These are phyloP conservation scores for Sinocyclocheilus anshuiensis DNA, from an alignment of 2,113 vertebrate species.

Conservation along the genomic window DNA sequence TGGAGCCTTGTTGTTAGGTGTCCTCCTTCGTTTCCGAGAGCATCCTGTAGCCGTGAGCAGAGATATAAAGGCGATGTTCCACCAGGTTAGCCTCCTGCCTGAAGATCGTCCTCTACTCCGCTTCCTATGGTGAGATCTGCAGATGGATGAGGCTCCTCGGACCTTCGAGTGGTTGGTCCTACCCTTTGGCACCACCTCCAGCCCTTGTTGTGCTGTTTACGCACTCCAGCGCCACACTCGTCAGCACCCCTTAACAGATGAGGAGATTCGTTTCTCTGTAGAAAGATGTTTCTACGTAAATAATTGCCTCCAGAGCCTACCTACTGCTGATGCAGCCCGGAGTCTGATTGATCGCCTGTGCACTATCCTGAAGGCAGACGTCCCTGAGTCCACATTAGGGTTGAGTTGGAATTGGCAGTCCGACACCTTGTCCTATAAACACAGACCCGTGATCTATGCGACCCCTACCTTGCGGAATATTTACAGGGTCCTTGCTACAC, in stretches of 20 bases:
- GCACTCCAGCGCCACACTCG: slow-evolving; percentile 14
- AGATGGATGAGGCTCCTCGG: background rate
- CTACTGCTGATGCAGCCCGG: background rate
- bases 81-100: background rate
- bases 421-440: too few relatives aligned
- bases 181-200: slow-evolving; percentile 30
- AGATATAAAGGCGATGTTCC: background rate
- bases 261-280: background rate
- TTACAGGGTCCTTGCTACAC: too few relatives aligned
- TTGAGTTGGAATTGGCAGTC: too few relatives aligned
- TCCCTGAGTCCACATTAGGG: too few relatives aligned
- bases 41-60: background rate
- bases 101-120: background rate
- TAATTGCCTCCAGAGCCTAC: slow-evolving; percentile 14
- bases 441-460: too few relatives aligned
- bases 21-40: background rate
- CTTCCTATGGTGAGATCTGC: background rate
- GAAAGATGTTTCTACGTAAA: slow-evolving; percentile 46
- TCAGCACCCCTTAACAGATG: background rate
- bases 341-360: background rate
- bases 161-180: background rate
- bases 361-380: too few relatives aligned
- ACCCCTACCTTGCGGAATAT: too few relatives aligned
- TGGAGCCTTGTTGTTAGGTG: background rate
- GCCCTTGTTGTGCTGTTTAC: slow-evolving; percentile 47